A percentile compares a stretch with the other conserved stretches of the same genome.
phyloP scores from a whole-genome alignment of 1,140 invertebrate genomes.

The Rhagoletis pomonella region DNA sequence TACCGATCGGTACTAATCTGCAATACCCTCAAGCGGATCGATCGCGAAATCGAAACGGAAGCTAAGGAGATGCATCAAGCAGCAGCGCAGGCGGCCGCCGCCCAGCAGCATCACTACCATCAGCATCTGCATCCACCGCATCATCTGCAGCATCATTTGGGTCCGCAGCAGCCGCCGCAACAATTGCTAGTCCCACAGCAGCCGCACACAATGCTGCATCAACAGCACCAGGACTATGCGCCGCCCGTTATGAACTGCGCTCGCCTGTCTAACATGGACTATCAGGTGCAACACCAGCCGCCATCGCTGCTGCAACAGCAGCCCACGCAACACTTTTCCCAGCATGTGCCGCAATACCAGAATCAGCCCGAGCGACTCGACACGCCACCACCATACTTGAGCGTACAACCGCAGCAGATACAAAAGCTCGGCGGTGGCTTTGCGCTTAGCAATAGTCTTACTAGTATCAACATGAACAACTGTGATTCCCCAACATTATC shows the following conservation, averaged over 20 bases:
- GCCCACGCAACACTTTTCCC: conserved; percentile 43
- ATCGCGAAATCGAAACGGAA: conserved; percentile 92
- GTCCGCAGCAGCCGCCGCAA: conserved; percentile 55
- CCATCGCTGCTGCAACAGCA: conserved; percentile 58
- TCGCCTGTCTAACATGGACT: conserved; percentile 69
- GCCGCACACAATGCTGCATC: conserved; percentile 56
- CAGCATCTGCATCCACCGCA: conserved; percentile 65
- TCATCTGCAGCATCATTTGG: conserved; percentile 60
- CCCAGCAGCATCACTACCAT: conserved; percentile 64
- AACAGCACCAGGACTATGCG: conserved; percentile 67
- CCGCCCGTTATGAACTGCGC: conserved; percentile 70
- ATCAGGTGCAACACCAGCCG: conserved; percentile 67
- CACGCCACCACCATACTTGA: conserved; percentile 22
- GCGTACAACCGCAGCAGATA: conserved; percentile 1
- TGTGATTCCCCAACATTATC: conserved; percentile 45
- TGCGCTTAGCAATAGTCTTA: not conserved
- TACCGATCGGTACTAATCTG: conserved; percentile 94
- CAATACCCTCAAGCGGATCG: conserved; percentile 92
- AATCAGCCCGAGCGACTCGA: conserved; percentile 47
- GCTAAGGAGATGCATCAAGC: conserved; percentile 76
- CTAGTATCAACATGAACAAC: conserved; percentile 52
- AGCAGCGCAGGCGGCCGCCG: conserved; percentile 66
- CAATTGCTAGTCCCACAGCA: conserved; percentile 60
- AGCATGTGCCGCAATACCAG: conserved; percentile 52
- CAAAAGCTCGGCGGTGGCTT: conserved; percentile 13